Base-by-base conservation (phyloP, 2,797 vertebrate species). In the Peromyscus melanophrys region DNA sequence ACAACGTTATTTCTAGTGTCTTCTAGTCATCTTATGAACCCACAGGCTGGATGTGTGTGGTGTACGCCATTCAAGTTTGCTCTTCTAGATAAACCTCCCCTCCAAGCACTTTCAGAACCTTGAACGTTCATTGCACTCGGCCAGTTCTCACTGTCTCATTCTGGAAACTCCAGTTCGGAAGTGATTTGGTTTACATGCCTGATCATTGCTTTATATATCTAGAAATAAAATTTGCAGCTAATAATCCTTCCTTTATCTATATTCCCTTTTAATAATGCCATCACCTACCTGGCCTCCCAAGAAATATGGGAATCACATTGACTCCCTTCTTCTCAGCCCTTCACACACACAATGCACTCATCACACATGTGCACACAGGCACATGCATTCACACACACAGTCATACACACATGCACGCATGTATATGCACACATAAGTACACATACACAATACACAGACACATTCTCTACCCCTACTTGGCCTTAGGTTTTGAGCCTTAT, bases 1-100 rank as follows among this genome's bases (percentile, higher is more conserved):
- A 91, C 89, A 83, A 77, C 63, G 40, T 89, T 78, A 52, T 84
- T 88, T 94, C 49, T n/a, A 61, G 43, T 86, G n/a, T 84, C 63
- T 73, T 92, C n/a, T 34, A 83, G 6, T 67, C 57, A 61, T 87
- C n/a, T 82, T 89, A 46, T 75, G 21, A 80, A 37, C 31, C 73
- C 34, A 3, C 55, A 49, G 14, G 34, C 73, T 96, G 49, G 61
- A 19, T 57, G 0, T 80, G 46, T 76, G 27, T 92, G 34, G 29
- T 95, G 19, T 71, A 31, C 63, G 34, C 69, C 40, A 77, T 13
- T 94, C 69, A 76, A 67, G 59, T 86, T 81, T 91, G 37, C 46
- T 87, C 27, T 81, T 96, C 31, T 73, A 90, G 55, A 67, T 81
- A 87, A 81, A 52, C 34, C 85, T 63, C 80, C 29, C 49, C 27